Base-by-base conservation (phyloP, 2,888 invertebrate genomes). In the Lampropteryx suffumata region DNA sequence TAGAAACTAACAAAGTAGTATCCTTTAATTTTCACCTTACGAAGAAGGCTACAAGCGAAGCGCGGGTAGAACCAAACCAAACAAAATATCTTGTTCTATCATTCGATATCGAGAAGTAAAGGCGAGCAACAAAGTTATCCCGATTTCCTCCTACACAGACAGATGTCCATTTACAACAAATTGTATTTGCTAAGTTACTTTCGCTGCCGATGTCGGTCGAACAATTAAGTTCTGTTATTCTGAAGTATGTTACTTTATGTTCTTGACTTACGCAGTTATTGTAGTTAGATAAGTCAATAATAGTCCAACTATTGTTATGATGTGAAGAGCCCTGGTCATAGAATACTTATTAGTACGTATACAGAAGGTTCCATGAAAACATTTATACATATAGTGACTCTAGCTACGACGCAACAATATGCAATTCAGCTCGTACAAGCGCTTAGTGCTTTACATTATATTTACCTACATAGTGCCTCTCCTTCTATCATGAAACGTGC, bases 161-260 rank as follows among this genome's bases (percentile, higher is more conserved):
- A 61, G 65, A 69, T 65, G 65, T 64, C 56, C 69, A 61, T 68
- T 68, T 65, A 64, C 67, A 66, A 69, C 67, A 68, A 71, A 71
- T 68, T 56, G 58, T 50, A 49, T 61, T 61, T 51, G 37, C 45
- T 41, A 50, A 61, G 50, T 55, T 50, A 48, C 45, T 50, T 45
- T 49, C 41, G 35, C 47, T 32, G n/a, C n/a, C n/a, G n/a, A n/a
- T 55, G 53, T n/a, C 45, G 49, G 49, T 33, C 46, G 43, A 41
- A 58, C 57, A 62, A 62, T 62, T 59, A 56, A 49, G 50, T 61
- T 55, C 53, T 55, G 50, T 51, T 59, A 50, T 36, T 30, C 43
- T 27, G 30, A 42, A 47, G 55, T 58, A 50, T 46, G 48, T 55
- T 55, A 49, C 43, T 30, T 32, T 12, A 41, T 24, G 27, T 26